Evolutionary conservation across 2,888 invertebrate genomes (phyloP).

Genomic region (Dione vanillae): DNA sequence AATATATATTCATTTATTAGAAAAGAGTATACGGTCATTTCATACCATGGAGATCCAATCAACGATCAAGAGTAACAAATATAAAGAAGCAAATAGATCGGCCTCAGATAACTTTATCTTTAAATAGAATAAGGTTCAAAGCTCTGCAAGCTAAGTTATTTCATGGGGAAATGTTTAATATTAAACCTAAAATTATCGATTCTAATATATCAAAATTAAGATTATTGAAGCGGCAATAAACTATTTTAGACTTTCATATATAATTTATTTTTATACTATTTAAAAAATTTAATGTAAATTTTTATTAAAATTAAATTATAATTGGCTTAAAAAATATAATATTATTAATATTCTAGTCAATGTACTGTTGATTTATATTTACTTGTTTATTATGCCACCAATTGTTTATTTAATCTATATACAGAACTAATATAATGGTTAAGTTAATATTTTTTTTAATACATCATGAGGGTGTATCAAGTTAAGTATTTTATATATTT

Average conservation of each 20-base stretch:
- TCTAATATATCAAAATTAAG: conserved; percentile 16
- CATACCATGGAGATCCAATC: conserved; percentile 65
- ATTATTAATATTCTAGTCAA: too few relatives aligned
- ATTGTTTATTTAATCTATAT: neutral
- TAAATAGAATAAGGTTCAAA: conserved; percentile 54
- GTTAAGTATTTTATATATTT: too few relatives aligned
- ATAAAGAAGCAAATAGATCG: conserved; percentile 49
- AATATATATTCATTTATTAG: conserved; percentile 23
- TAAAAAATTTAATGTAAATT: neutral
- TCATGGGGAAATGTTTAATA: conserved; percentile 54
- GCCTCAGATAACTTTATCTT: conserved; percentile 49
- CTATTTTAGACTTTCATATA: neutral
- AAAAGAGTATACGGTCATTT: conserved; percentile 60
- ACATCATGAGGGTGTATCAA: too few relatives aligned
- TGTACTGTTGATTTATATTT: too few relatives aligned
- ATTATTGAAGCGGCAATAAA: neutral
- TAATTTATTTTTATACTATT: neutral
- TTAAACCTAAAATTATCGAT: conserved; percentile 54
- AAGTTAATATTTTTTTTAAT: neutral
- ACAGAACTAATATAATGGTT: neutral
- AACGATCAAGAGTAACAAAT: conserved; percentile 39
- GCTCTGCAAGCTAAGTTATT: conserved; percentile 61
- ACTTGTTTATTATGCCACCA: neutral
- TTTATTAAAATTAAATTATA: too few relatives aligned
- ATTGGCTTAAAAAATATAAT: too few relatives aligned